These are phyloP conservation scores for Porites australiensis DNA, from an alignment of 64 coral and sea anemone genomes.

Conservation along the genomic window DNA sequence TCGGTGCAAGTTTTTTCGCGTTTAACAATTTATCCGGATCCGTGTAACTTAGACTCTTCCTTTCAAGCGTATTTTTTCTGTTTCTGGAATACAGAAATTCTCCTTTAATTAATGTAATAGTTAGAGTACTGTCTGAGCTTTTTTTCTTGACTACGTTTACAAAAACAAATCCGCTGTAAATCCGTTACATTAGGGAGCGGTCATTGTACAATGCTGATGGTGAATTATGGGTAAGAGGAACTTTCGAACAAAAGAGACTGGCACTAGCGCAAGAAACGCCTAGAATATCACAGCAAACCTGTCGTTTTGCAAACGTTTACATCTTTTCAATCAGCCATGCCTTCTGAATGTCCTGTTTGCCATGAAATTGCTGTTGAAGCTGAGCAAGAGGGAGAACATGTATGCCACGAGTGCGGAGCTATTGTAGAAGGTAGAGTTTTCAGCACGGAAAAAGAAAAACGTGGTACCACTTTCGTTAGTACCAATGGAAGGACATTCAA, in stretches of 20 bases:
- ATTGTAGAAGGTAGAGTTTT: constrained; percentile 37
- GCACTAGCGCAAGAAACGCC: constrained; percentile 23
- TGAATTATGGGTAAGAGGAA: not conserved
- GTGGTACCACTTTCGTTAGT: not conserved
- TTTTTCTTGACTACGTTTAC: no score
- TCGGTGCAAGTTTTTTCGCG: no score
- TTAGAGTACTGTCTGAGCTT: no score
- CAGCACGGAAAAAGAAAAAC: not conserved
- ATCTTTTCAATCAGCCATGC: not conserved
- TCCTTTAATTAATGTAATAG: no score
- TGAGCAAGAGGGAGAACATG: constrained; percentile 6
- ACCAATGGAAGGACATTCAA: not conserved
- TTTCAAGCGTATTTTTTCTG: no score
- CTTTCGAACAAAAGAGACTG: not conserved
- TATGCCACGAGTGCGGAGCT: constrained; percentile 10
- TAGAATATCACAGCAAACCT: not conserved
- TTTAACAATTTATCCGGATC: no score
- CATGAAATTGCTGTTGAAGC: constrained; percentile 2
- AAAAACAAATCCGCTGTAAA: no score
- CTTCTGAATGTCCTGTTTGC: constrained; percentile 28
- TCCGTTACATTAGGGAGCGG: no score
- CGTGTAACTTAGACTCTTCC: no score
- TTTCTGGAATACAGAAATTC: no score
- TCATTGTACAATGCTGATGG: not conserved
- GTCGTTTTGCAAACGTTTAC: not conserved